Evolutionary conservation across 2,888 invertebrate species (phyloP), one percentile per base, ranked within the genome.

Genomic region (Cheilosia soror): DNA sequence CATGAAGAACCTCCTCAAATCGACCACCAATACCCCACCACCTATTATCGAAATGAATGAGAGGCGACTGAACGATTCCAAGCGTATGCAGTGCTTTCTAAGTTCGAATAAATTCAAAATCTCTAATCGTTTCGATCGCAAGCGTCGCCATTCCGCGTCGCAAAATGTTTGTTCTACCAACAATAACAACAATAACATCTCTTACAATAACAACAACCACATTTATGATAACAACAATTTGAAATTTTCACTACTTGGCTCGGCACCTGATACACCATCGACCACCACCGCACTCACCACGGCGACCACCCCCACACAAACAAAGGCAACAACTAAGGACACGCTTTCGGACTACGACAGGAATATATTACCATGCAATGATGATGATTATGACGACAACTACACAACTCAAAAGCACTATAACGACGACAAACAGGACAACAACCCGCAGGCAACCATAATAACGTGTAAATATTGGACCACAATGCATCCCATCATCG

Each of bases 61-160:
- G 49, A 75, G 87, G 6, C 73, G 69, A 5, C 33, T 73, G 0
- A 82, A 58, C 37, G 83, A 87, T 33, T 87, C 82, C 65, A 88
- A 88, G 77, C 88, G 85, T 29, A 87, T 88, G 33, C 88, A 88
- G 42, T 83, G 87, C 33, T 88, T 88, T 51, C 66, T 88, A 5
- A 88, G 63, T 63, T 87, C 87, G 7, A 88, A 83, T 58, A 87
- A 87, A 86, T 75, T 87, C 62, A 86, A 86, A 84, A 87, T 87
- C 25, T 75, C 79, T 0, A 88, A 88, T 75, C 91, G 90, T 57
- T 92, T 92, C 80, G 94, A 94, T 91, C 94, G 94, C 89, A 94
- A 94, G 92, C 93, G 94, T 73, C 93, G 94, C 7, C 94, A 94
- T 92, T 93, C 93, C 62, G 92, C 92, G 90, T 93, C 90, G 65